Evolutionary conservation across 2,888 invertebrate species (phyloP).

Genomic region (Lamproptera curius): DNA sequence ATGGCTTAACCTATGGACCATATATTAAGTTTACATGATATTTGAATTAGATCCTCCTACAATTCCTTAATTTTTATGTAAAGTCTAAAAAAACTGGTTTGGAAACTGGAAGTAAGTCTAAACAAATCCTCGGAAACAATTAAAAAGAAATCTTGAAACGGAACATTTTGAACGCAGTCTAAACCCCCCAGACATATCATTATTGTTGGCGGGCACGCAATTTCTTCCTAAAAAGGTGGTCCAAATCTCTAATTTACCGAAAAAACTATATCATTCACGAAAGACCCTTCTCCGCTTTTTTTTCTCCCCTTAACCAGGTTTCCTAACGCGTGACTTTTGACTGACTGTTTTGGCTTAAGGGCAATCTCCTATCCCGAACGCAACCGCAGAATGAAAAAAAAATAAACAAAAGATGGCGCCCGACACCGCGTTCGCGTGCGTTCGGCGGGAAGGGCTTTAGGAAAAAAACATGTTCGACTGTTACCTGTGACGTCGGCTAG

Average conservation of each 20-base stretch:
- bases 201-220: conserved; percentile 64
- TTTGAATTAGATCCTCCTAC: no score
- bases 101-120: background rate
- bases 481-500: conserved; percentile 62
- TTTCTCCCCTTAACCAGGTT: conserved; percentile 35
- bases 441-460: conserved; percentile 56
- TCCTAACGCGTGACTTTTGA: conserved; percentile 73
- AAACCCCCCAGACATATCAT: conserved; percentile 58
- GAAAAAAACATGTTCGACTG: conserved; percentile 57
- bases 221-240: conserved; percentile 55
- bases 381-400: conserved; percentile 57
- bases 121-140: conserved; percentile 9
- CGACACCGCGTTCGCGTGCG: conserved; percentile 53
- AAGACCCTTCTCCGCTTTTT: conserved; percentile 53
- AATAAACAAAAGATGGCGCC: conserved; percentile 61
- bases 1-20: no score
- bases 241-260: conserved; percentile 73
- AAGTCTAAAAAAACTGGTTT: no score
- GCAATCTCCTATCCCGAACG: conserved; percentile 59
- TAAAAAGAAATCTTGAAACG: conserved; percentile 22
- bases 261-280: conserved; percentile 74
- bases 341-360: conserved; percentile 68
- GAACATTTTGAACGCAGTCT: conserved; percentile 33
- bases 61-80: no score
- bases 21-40: no score